Conservation (phyloP, 2,797 vertebrate species). For the Silurus aristotelis region DNA sequence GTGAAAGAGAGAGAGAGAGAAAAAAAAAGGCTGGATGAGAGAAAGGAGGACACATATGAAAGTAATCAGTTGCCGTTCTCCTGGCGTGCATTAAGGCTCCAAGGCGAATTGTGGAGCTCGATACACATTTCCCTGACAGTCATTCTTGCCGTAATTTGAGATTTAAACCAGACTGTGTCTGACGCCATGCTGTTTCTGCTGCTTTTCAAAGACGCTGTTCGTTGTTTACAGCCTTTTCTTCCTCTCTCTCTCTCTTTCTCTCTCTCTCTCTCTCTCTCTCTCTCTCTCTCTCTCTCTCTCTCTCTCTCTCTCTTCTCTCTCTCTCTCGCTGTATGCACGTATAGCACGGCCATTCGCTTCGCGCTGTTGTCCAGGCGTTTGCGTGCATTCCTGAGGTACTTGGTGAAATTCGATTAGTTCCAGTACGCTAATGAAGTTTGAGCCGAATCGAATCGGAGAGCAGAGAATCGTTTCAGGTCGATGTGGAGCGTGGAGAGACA, state of each 20-base stretch:
- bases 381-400: conserved; percentile 29
- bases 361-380: neutral
- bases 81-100: conserved; percentile 34
- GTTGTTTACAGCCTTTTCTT: neutral
- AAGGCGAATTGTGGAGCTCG: conserved; percentile 8
- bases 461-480: conserved; percentile 10
- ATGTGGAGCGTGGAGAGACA: conserved; percentile 14
- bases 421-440: conserved; percentile 37
- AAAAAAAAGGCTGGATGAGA: neutral
- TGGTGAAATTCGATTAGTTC: conserved; percentile 47
- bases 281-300: neutral
- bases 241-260: neutral
- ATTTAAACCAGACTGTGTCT: conserved; percentile 31
- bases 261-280: neutral
- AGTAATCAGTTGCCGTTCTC: conserved; percentile 46
- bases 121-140: conserved; percentile 6
- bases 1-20: conserved; percentile 4
- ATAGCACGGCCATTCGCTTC: neutral
- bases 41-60: conserved; percentile 28
- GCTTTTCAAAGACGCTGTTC: neutral
- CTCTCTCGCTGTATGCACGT: neutral
- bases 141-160: conserved; percentile 3
- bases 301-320: neutral
- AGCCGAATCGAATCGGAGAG: conserved; percentile 37
- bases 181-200: conserved; percentile 3